Evolutionary conservation across 1,140 invertebrate species (phyloP), one percentile per base, ranked within the genome.

Genomic region (Neodiprion virginianus): DNA sequence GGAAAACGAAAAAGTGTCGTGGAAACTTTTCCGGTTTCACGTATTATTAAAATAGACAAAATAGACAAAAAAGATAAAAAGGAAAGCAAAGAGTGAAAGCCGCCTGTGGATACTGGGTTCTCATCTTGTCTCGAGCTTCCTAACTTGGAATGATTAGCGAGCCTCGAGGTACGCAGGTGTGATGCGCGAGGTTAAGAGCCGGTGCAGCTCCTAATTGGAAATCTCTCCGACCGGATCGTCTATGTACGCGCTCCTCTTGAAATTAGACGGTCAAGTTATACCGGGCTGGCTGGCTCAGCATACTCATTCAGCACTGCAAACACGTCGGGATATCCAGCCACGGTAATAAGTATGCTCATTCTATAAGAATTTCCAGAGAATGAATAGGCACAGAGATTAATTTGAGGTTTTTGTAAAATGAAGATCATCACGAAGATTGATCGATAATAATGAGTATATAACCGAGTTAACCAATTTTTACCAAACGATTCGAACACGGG

Each of bases 161-260:
- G 28, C 28, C 28, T 3, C 28, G 28, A 40, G 28, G 28, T 40
- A 5, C 28, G 28, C 28, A 40, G 28, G 28, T 40, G 28, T 40
- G 28, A 40, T 40, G 5, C 28, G 5, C 28, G 79, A 73, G 74
- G 69, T 72, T 77, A 75, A 72, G 40, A 71, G 61, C 74, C 73
- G 72, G 72, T 74, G 72, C 69, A 74, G 72, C 76, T 79, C 49
- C 76, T 81, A 83, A 80, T 83, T 83, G 80, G 79, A 73, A 76
- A 81, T 50, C 76, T 81, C 81, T 80, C 77, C 77, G 76, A 80
- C 78, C 78, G 28, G 28, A 40, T 40, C 28, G 5, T 40, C 81
- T 79, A 61, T 40, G 28, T 40, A 40, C 28, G 28, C 28, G 28
- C 28, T 40, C 28, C 28, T 61, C 77, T 78, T 76, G 74, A 71